Evolutionary conservation across 2,113 vertebrate species (phyloP).

Genomic region (Oncorhynchus nerka): DNA sequence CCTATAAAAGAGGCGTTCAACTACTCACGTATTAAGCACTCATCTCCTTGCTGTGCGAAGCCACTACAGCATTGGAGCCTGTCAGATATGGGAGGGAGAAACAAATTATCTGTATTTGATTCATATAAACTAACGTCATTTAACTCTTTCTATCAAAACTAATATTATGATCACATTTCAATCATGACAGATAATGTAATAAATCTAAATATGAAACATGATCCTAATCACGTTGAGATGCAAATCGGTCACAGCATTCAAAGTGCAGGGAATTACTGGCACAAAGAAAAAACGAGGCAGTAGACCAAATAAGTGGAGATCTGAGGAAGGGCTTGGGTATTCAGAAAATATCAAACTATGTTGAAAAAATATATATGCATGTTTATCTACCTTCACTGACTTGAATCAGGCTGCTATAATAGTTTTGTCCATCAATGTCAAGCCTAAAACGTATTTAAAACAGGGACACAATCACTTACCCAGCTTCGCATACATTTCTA

Average conservation of each 20-base stretch:
- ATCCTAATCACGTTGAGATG: too few relatives aligned
- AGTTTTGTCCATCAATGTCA: neutral
- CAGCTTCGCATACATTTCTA: slow-evolving; percentile 76
- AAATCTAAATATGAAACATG: too few relatives aligned
- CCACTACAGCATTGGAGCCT: slow-evolving; percentile 82
- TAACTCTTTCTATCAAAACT: too few relatives aligned
- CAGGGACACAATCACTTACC: slow-evolving; percentile 62
- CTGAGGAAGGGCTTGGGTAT: neutral
- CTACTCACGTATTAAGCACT: slow-evolving; percentile 83
- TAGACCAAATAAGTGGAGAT: neutral
- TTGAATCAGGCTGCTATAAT: too few relatives aligned
- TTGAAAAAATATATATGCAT: neutral
- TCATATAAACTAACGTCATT: neutral
- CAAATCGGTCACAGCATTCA: too few relatives aligned
- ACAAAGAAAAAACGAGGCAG: neutral
- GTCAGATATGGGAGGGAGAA: slow-evolving; percentile 70
- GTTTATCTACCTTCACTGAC: too few relatives aligned
- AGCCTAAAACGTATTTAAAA: neutral
- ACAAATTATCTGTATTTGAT: neutral
- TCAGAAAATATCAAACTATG: neutral
- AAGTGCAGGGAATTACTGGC: neutral
- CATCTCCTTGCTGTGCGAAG: slow-evolving; percentile 88
- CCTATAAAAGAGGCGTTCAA: too few relatives aligned
- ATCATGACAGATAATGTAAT: too few relatives aligned
- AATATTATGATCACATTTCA: too few relatives aligned